Conservation (phyloP, 1,140 invertebrate genomes). For the Panagrolaimus sp. region DNA sequence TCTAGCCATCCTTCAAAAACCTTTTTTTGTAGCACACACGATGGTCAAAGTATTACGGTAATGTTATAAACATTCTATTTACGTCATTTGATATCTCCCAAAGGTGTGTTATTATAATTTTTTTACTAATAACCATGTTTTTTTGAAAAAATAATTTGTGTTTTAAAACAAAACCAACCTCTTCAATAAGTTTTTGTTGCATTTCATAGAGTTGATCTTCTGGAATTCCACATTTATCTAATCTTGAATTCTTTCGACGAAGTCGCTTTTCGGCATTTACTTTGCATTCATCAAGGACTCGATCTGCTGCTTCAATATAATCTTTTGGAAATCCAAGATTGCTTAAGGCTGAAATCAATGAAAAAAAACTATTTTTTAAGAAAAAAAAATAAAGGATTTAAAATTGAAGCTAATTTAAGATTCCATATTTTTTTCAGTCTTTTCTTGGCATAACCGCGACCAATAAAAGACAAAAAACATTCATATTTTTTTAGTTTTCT, state of each 20-base stretch:
- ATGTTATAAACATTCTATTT: no score
- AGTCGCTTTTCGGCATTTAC: slow-evolving; percentile 56
- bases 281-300: slow-evolving; percentile 53
- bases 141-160: no score
- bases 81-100: no score
- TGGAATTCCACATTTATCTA: slow-evolving; percentile 59
- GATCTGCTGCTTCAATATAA: slow-evolving; percentile 53
- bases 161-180: not conserved
- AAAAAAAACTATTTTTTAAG: not conserved
- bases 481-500: not conserved
- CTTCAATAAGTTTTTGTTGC: slow-evolving; percentile 46
- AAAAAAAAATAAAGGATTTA: not conserved
- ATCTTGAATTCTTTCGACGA: slow-evolving; percentile 58
- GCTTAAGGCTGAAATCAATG: slow-evolving; percentile 43
- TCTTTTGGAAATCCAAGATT: slow-evolving; percentile 49
- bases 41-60: no score
- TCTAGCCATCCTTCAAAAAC: no score
- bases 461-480: slow-evolving; percentile 13
- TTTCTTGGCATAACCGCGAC: not conserved
- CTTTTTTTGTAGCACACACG: no score
- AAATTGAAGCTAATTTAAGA: not conserved
- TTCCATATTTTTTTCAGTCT: slow-evolving; percentile 16
- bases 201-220: slow-evolving; percentile 54
- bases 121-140: no score
- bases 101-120: no score